Base-by-base conservation (phyloP, 1,140 invertebrate species). In the Oryctes rhinoceros region DNA sequence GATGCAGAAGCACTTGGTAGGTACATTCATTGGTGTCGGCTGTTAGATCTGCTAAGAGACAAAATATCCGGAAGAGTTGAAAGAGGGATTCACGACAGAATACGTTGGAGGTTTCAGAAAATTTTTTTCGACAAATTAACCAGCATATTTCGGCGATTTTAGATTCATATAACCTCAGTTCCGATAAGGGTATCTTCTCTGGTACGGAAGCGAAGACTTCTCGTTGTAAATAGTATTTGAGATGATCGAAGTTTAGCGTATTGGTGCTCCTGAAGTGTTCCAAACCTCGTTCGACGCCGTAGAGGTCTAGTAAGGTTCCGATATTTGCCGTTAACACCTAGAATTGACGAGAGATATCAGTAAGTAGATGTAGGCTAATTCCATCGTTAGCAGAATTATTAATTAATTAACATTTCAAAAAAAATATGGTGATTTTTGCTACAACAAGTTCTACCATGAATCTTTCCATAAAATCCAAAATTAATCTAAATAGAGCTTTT, bases 51-150 rank as follows among this genome's bases (percentile, higher is more conserved):
- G 91, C 93, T 1, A 96, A 87, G 4, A 95, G 89, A 84, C 94
- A 96, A 87, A 94, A 96, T 81, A 96, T 92, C 82, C 94, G 89
- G 87, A 95, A 96, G 74, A 96, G 88, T 84, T 94, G 91, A 85
- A 93, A 95, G 3, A 94, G 89, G 62, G 91, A 92, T 35, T 91
- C 89, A 81, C 94, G 91, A 20, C 89, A 87, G 80, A 94, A 91
- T 9, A 92, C 85, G 1, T 90, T 88, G 82, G 91, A 89, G 59
- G 92, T 89, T 80, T 91, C 87, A 2, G 89, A 84, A 7, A 92
- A 82, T 81, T 91, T 92, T 85, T 91, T 93, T 39, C 91, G 90
- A 84, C 94, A 95, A 0, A 96, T 90, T 65, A 94, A 87, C 95
- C 95, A 96, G 85, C 94, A 95, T 39, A 92, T 89, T 85, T 92